Conservation (phyloP, 2,888 invertebrate genomes). For the Agrochola circellaris region DNA sequence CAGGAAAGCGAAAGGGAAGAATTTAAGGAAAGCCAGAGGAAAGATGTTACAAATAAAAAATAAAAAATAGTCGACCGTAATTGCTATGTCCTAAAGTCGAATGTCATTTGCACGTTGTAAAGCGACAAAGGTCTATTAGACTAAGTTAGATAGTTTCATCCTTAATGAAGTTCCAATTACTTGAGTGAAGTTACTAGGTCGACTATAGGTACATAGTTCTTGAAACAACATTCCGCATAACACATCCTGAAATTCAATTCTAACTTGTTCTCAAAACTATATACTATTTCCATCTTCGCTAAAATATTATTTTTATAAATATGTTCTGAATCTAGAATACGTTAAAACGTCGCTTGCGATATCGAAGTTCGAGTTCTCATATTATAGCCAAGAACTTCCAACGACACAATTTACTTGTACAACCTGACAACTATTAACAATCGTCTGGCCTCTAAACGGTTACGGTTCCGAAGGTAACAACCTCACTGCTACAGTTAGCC, state of each 20-base stretch:
- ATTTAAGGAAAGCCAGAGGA: too few relatives aligned
- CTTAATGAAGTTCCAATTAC: background rate
- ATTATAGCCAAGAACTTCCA: slow-evolving; percentile 29
- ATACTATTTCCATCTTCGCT: background rate
- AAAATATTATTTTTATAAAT: background rate
- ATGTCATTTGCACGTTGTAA: background rate
- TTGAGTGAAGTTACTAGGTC: background rate
- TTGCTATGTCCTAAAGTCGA: background rate
- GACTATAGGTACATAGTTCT: background rate
- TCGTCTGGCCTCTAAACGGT: slow-evolving; percentile 64
- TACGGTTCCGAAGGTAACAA: slow-evolving; percentile 53
- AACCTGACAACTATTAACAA: slow-evolving; percentile 62
- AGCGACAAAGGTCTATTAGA: background rate
- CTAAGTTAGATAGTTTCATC: background rate
- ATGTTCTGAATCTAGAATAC: slow-evolving; percentile 8
- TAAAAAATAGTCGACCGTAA: too few relatives aligned
- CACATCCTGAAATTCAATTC: slow-evolving; percentile 1
- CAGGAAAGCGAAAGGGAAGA: too few relatives aligned
- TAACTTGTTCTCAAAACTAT: background rate
- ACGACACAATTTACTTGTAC: slow-evolving; percentile 47
- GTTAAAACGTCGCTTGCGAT: slow-evolving; percentile 8
- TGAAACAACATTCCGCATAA: background rate
- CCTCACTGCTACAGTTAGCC: slow-evolving; percentile 36
- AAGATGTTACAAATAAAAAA: too few relatives aligned
- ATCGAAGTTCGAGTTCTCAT: slow-evolving; percentile 8